Evolutionary conservation across 2,888 invertebrate species (phyloP).

Genomic region (Sturmia bella): DNA sequence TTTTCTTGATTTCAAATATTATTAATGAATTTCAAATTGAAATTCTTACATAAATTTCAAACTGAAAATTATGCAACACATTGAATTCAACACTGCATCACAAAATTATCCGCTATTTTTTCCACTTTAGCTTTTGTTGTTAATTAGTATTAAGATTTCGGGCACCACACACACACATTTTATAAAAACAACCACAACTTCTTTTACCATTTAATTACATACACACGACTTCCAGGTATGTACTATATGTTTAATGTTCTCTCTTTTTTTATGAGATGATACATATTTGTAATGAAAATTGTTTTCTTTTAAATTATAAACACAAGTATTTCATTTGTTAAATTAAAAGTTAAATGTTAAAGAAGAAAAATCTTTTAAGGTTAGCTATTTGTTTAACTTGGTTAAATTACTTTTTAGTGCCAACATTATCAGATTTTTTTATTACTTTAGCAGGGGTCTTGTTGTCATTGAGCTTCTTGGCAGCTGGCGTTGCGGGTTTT

Average conservation of each 20-base stretch:
- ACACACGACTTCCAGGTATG: too few species aligned
- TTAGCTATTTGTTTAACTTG: background rate
- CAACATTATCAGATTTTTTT: slow-evolving; percentile 29
- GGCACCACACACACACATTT: too few species aligned
- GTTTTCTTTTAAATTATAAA: background rate
- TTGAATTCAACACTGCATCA: too few species aligned
- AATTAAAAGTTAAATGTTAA: background rate
- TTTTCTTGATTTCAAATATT: too few species aligned
- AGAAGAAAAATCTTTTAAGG: too few species aligned
- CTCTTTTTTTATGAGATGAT: background rate
- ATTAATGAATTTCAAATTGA: too few species aligned
- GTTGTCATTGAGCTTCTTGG: slow-evolving; percentile 27
- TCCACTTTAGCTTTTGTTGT: too few species aligned
- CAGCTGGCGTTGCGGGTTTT: slow-evolving; percentile 31
- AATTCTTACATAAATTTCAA: too few species aligned
- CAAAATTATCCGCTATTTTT: too few species aligned
- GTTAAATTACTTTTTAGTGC: slow-evolving; percentile 46
- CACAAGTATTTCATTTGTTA: background rate
- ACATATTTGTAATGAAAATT: background rate
- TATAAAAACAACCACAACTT: slow-evolving; percentile 22
- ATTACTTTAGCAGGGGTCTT: slow-evolving; percentile 34
- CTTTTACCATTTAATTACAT: too few species aligned
- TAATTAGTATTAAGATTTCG: too few species aligned
- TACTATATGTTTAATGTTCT: background rate
- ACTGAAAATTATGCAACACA: too few species aligned